Conservation (phyloP, 2,797 vertebrate genomes). For the Melanogrammus aeglefinus region DNA sequence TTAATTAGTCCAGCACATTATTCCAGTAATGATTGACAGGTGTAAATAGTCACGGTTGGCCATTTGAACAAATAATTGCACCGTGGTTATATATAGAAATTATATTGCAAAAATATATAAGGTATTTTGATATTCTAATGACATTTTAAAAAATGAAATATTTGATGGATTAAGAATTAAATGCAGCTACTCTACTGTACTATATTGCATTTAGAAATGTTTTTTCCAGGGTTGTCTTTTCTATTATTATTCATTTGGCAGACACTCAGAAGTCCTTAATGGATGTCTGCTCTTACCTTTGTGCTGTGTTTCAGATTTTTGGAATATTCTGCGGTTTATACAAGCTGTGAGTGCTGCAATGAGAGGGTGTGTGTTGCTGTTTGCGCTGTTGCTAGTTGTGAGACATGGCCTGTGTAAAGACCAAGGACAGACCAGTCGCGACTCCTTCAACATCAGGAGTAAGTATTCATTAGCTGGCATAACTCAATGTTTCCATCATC, state of each 20-base stretch:
- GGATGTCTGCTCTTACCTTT: not conserved
- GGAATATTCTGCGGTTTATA: too few relatives aligned
- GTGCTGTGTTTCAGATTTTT: not conserved
- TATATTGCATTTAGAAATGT: not conserved
- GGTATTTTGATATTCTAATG: too few relatives aligned
- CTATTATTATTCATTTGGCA: not conserved
- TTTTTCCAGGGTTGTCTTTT: not conserved
- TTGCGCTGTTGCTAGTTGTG: conserved; percentile 70
- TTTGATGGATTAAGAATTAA: too few relatives aligned
- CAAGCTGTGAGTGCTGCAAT: conserved; percentile 42
- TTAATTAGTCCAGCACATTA: too few relatives aligned
- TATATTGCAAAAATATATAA: too few relatives aligned
- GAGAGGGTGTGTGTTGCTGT: conserved; percentile 55
- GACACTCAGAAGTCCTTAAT: not conserved
- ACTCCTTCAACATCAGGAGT: conserved; percentile 72
- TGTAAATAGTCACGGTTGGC: too few relatives aligned
- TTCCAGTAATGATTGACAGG: too few relatives aligned
- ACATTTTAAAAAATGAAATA: too few relatives aligned
- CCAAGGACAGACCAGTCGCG: conserved; percentile 32
- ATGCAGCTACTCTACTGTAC: too few relatives aligned
- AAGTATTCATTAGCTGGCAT: conserved; percentile 2
- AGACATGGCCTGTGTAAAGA: conserved; percentile 47
- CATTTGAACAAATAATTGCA: too few relatives aligned
- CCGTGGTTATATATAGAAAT: too few relatives aligned
- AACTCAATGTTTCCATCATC: not conserved